Conservation (phyloP, 2,888 invertebrate species). For the Thalpophila matura region DNA sequence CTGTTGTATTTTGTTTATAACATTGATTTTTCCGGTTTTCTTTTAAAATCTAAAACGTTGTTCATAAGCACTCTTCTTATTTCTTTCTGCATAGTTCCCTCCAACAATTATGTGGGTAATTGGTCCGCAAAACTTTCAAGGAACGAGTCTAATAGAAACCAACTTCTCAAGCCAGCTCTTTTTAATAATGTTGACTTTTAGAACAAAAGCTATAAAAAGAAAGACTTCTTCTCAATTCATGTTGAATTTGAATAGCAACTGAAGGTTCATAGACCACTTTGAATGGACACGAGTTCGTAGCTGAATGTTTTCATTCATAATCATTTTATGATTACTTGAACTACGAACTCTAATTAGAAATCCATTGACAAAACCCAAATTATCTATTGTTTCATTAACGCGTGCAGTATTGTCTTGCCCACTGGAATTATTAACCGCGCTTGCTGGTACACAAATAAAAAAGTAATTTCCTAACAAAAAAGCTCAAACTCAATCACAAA, state of each 20-base stretch:
- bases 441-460: constrained; percentile 68
- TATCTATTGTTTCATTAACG: constrained; percentile 62
- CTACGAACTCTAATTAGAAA: constrained; percentile 54
- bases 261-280: constrained; percentile 7
- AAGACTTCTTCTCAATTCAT: constrained; percentile 24
- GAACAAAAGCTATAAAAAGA: constrained; percentile 16
- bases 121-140: constrained; percentile 32
- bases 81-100: neutral
- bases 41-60: constrained; percentile 2
- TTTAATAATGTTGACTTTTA: constrained; percentile 34
- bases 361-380: constrained; percentile 51
- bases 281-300: constrained; percentile 8
- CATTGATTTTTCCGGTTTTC: constrained; percentile 5
- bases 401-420: constrained; percentile 71
- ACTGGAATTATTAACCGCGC: constrained; percentile 71
- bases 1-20: constrained; percentile 24
- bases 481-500: constrained; percentile 78
- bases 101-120: constrained; percentile 12
- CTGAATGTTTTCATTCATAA: constrained; percentile 29
- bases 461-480: constrained; percentile 80
- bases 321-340: constrained; percentile 35
- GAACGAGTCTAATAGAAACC: constrained; percentile 15
- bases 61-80: neutral
- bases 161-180: constrained; percentile 34
- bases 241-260: constrained; percentile 13